Evolutionary conservation across 2,888 invertebrate genomes (phyloP), one percentile per base, ranked within the genome.

Genomic region (Himalopsyche anomala): DNA sequence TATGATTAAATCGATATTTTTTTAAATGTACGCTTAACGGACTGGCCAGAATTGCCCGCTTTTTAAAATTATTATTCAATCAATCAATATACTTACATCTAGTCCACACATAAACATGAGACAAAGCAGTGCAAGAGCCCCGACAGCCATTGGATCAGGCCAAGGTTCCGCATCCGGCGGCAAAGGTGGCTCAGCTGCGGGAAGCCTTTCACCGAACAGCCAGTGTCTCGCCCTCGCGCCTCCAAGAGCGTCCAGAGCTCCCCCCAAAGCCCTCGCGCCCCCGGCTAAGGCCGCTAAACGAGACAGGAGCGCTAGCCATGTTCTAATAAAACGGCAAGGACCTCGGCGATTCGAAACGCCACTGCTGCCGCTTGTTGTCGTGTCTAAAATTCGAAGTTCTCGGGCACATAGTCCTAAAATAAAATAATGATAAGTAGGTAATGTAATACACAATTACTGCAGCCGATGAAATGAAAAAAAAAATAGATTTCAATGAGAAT

Each of bases 51-150:
- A 28, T 28, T 28, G 42, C 12, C 11, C 12, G 17, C 3, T 40
- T 40, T 19, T 80, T 17, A 4, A 2, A 45, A 45, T 45, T 0
- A 45, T 38, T 36, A 79, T 79, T 15, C 6, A 19, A 79, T 79
- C 9, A 19, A 38, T n/a, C 5, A n/a, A 40, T 80, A n/a, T 80
- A 11, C 19, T 90, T 90, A 94, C 95, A 92, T 95, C 95, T 56
- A 95, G 90, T 55, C 95, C 95, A 89, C 95, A 92, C 94, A 95
- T 95, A 89, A 94, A 95, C 91, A 95, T 92, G 56, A 93, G 93
- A 56, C 94, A 94, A 4, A 94, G 93, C 0, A 94, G 94, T 90
- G 94, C 92, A 9, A 95, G 93, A 42, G 95, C 94, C 0, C 94
- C 94, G 4, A 95, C 94, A 6, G 95, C 95, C 5, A 95, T 89